Evolutionary conservation across 1,140 invertebrate species (phyloP).

Genomic region (Laodelphax striatellus): DNA sequence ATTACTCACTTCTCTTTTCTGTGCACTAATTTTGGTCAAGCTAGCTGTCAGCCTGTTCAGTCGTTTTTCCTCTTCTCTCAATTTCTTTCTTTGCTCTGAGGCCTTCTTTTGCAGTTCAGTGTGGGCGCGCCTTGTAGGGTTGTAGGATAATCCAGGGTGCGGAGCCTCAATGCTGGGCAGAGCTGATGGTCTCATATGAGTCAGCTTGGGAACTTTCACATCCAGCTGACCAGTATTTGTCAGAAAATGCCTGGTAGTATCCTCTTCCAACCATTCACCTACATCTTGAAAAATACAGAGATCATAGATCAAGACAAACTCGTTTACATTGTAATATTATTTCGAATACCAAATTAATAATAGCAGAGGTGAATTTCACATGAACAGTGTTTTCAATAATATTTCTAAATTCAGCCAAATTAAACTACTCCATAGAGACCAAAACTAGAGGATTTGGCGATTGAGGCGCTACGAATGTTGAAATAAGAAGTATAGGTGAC

Average conservation of each 20-base stretch:
- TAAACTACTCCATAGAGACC: too few relatives aligned
- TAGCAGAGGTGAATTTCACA: too few relatives aligned
- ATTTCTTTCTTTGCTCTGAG: constrained; percentile 45
- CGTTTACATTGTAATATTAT: too few relatives aligned
- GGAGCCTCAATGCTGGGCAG: constrained; percentile 54
- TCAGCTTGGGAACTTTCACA: constrained; percentile 29
- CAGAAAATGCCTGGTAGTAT: constrained; percentile 36
- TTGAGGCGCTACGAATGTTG: too few relatives aligned
- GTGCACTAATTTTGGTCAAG: too few relatives aligned
- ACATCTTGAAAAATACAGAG: constrained; percentile 11
- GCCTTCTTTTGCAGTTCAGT: constrained; percentile 56
- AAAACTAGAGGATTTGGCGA: too few relatives aligned
- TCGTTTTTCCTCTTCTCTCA: constrained; percentile 59
- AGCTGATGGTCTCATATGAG: constrained; percentile 23
- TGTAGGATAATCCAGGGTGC: constrained; percentile 83
- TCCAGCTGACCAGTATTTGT: constrained; percentile 32
- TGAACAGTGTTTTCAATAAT: too few relatives aligned
- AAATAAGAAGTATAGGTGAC: too few relatives aligned
- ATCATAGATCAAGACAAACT: too few relatives aligned
- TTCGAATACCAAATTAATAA: not conserved
- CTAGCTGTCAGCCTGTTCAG: constrained; percentile 51
- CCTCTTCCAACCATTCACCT: constrained; percentile 34
- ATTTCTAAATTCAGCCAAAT: too few relatives aligned
- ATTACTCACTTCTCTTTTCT: too few relatives aligned
- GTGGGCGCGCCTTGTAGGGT: constrained; percentile 76